These are phyloP conservation scores for Mylabris sibirica DNA, from an alignment of 2,888 invertebrate genomes.

Conservation along the genomic window DNA sequence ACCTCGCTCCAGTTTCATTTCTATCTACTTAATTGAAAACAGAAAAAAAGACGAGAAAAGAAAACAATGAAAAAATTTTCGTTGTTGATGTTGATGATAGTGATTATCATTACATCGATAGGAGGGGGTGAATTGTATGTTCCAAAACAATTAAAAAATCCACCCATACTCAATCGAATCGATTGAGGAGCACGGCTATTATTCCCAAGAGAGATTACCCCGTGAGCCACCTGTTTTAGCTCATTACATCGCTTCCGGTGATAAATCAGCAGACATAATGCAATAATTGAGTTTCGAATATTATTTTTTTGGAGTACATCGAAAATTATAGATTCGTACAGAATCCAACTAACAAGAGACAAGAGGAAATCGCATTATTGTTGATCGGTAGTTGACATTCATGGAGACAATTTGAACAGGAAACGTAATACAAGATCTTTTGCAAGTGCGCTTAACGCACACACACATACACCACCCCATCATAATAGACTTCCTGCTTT, in stretches of 20 bases:
- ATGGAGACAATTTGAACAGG: constrained; percentile 28
- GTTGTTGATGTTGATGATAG: constrained; percentile 11
- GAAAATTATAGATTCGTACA: neutral
- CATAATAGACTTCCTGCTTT: constrained; percentile 41
- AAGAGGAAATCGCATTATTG: neutral
- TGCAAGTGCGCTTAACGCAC: constrained; percentile 35
- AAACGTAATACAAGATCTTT: constrained; percentile 44
- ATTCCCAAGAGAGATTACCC: constrained; percentile 44
- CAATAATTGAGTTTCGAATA: neutral
- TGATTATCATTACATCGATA: neutral
- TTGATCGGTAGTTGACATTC: neutral
- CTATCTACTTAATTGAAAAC: constrained; percentile 20
- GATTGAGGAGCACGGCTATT: constrained; percentile 34
- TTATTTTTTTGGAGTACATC: neutral
- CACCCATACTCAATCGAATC: constrained; percentile 20
- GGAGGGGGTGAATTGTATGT: constrained; percentile 19
- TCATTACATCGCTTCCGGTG: constrained; percentile 59
- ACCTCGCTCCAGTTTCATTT: constrained; percentile 14
- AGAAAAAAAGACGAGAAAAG: constrained; percentile 13
- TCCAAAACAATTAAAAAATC: constrained; percentile 27
- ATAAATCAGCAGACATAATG: constrained; percentile 53
- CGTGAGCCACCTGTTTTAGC: constrained; percentile 59
- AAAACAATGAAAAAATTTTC: constrained; percentile 11
- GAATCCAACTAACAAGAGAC: neutral
- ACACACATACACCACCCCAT: neutral